Evolutionary conservation across 2,888 invertebrate genomes (phyloP).

Genomic region (Aquatica leii): DNA sequence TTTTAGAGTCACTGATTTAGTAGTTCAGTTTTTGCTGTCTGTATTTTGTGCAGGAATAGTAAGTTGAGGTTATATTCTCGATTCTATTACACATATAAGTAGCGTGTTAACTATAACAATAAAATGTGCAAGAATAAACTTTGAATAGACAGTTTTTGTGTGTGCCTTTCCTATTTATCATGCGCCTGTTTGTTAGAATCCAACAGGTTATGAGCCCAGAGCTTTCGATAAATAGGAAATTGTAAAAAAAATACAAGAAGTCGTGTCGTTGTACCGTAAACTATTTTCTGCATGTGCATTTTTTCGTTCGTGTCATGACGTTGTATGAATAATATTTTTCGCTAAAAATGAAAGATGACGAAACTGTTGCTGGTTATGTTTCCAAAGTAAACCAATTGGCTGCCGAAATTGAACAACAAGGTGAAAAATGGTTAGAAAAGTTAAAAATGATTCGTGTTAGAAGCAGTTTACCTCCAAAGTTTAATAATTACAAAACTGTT

Average conservation of each 20-base stretch:
- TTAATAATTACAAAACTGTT: neutral
- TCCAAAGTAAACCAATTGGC: neutral
- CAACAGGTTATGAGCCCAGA: too few relatives aligned
- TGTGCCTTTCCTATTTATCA: too few relatives aligned
- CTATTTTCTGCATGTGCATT: neutral
- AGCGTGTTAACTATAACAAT: too few relatives aligned
- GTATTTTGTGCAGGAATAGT: too few relatives aligned
- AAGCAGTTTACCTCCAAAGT: neutral
- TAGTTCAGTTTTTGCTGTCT: too few relatives aligned
- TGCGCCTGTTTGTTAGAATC: too few relatives aligned
- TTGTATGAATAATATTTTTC: neutral
- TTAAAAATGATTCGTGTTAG: neutral
- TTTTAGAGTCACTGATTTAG: too few relatives aligned
- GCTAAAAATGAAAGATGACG: neutral
- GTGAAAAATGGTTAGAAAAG: neutral
- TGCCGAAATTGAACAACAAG: neutral
- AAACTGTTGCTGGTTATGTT: neutral
- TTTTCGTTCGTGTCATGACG: neutral
- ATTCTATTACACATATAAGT: too few relatives aligned
- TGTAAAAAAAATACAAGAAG: slow-evolving; percentile 1
- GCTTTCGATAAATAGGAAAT: neutral
- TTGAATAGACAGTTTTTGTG: too few relatives aligned
- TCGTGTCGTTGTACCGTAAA: neutral
- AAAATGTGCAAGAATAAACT: too few relatives aligned
- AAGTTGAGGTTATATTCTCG: too few relatives aligned